These are phyloP conservation scores for Azemiops feae DNA, from an alignment of 2,113 vertebrate genomes.

Conservation along the genomic window DNA sequence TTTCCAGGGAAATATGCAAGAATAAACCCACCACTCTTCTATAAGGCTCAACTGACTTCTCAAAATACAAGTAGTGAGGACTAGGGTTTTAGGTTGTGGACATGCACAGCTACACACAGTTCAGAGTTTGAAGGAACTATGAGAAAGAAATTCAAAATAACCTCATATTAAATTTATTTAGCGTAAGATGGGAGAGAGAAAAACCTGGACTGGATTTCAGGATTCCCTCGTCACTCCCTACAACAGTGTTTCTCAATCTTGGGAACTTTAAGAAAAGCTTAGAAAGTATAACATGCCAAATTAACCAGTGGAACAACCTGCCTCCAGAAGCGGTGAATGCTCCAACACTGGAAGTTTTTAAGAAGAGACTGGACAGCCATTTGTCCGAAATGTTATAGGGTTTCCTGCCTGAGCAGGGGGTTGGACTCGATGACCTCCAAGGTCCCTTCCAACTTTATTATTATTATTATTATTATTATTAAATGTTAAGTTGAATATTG, in stretches of 20 bases:
- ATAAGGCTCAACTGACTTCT: constrained; percentile 39
- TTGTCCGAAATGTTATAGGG: no score
- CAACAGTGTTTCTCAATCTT: neutral
- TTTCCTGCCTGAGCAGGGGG: no score
- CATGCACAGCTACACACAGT: neutral
- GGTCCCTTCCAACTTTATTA: no score
- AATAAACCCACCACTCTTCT: constrained; percentile 18
- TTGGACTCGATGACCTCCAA: no score
- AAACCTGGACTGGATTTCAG: neutral
- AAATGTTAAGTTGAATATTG: no score
- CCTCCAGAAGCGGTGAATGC: no score
- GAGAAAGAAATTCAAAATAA: neutral
- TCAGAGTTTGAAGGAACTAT: neutral
- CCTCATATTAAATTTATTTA: neutral
- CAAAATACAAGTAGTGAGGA: neutral
- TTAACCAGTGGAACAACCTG: no score
- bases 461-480: no score
- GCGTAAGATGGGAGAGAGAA: neutral
- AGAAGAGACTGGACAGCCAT: no score
- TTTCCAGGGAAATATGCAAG: constrained; percentile 51
- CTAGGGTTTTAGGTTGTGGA: neutral
- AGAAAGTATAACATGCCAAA: no score
- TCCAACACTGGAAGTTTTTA: no score
- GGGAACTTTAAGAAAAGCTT: no score
- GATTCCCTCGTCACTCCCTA: neutral